Percentiles rank a stretch among this genome's conserved stretches.
phyloP scores from a whole-genome alignment of 1,140 invertebrate species.

The Chlorops oryzae region DNA sequence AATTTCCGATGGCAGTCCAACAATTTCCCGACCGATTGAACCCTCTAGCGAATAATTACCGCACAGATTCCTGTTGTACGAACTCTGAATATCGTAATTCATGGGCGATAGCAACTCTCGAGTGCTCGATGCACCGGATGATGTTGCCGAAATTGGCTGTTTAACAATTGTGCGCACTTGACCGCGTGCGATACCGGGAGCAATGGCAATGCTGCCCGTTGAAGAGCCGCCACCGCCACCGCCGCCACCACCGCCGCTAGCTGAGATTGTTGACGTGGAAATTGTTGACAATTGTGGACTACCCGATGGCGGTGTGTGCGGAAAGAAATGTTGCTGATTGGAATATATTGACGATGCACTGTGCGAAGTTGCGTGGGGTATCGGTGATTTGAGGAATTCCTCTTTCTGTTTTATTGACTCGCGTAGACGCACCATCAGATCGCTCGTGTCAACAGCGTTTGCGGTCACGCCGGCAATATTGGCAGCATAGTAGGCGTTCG shows the following conservation, averaged over 20 bases:
- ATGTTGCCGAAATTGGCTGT: constrained; percentile 16
- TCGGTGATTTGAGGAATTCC: constrained; percentile 74
- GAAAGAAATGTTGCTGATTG: constrained; percentile 22
- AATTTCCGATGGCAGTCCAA: too few species aligned
- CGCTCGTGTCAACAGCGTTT: constrained; percentile 33
- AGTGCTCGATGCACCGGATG: constrained; percentile 13
- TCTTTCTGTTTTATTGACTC: constrained; percentile 82
- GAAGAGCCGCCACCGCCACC: constrained; percentile 14
- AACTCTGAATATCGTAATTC: constrained; percentile 18
- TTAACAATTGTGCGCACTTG: constrained; percentile 15
- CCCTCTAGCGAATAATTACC: too few species aligned
- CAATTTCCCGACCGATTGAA: too few species aligned
- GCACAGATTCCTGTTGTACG: too few species aligned
- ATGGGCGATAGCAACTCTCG: constrained; percentile 15
- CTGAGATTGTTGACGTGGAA: constrained; percentile 22
- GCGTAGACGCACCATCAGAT: constrained; percentile 52
- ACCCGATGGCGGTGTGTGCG: constrained; percentile 17
- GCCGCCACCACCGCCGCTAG: constrained; percentile 17
- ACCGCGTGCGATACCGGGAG: constrained; percentile 10
- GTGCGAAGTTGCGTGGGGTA: constrained; percentile 21
- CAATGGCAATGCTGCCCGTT: constrained; percentile 6
- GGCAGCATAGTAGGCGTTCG: constrained; percentile 8
- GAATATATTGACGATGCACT: constrained; percentile 15
- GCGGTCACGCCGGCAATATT: constrained; percentile 7
- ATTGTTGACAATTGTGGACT: constrained; percentile 19